Evolutionary conservation across 37 sponge, comb jelly and placozoan species (phyloP), one percentile per base, ranked within the genome.

Genomic region (Beroe forskalii): DNA sequence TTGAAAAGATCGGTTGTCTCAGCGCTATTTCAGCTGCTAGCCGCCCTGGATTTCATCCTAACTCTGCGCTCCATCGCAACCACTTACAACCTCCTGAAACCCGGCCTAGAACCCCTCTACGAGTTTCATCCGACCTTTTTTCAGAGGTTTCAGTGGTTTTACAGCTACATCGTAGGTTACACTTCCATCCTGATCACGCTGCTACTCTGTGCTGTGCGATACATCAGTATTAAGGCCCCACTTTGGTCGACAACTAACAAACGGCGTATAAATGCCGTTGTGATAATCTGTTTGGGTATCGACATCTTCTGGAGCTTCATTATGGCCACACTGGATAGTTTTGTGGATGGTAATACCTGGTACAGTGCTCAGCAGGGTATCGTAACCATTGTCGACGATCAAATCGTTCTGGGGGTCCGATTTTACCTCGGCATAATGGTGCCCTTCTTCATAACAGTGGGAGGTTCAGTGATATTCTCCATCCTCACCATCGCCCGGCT

Each of bases 21-120:
- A 4, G 8, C 20, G 8, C 75, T 72, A 27, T 72, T 72, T 37
- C 75, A 30, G 19, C 75, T 72, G 2, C 75, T 72, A 6, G 23
- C 75, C 35, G 75, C 38, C 3, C 12, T 72, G 9, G 75, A 72
- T 30, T 72, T 72, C 75, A 35, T 72, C 37, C 35, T 72, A 20
- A 19, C 40, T 1, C 30, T 72, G 39, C 75, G 75, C 8, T 32
- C 75, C 22, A 37, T 72, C 38, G 19, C 23, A 35, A 38, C 75
- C 14, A 3, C 40, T 20, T 72, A 72, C 75, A 72, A 72, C 75
- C 39, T 72, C 1, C 37, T 72, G 4, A 72, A 72, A 37, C 75
- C 75, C 2, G 40, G 19, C 6, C 75, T 32, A 20, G 75, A 72
- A 38, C 75, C 75, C 39, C 37, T 72, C 22, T 72, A 38, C 75